Base-by-base conservation (phyloP, 92 coral and sea anemone genomes). In the Zoanthus sociatus region DNA sequence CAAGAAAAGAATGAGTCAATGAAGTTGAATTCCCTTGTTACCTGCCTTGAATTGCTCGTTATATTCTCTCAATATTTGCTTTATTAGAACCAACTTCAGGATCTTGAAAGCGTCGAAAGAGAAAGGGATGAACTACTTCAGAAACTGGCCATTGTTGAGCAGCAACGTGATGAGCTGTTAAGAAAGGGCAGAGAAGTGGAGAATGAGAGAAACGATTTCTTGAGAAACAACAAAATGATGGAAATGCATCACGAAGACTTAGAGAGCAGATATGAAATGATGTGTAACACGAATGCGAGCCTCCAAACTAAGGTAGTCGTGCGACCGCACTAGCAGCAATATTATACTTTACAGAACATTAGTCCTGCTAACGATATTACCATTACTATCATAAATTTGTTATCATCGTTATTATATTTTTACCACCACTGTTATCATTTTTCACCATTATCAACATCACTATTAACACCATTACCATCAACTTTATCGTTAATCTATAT, bases 151-250 rank as follows among this genome's bases (percentile, higher is more conserved):
- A 87, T 83, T 9, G 87, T 94, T 9, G 96, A 95, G 76, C 93
- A 93, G 61, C 98, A 97, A 63, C 92, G 96, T 18, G 98, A 97
- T 79, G 99, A 97, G 72, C 69, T 95, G 50, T 87, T 95, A 12
- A 92, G 94, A 88, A 97, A 97, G 73, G 99, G 98, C 45, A 78
- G 98, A 78, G 89, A 89, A 83, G 99, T 97, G 48, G 99, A 97
- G 87, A 88, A 97, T 18, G 98, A 97, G 77, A 83, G 99, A 51
- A 97, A 97, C 77, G 97, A 97, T 83, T 97, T 97, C 83, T 90
- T 93, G 55, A 92, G 98, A 66, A 97, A 92, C 87, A 97, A 93
- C 93, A 97, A 97, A 78, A 88, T 97, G 16, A 97, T 97, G 93
- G 98, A 95, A 72, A 94, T 93, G 95, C 99, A 97, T 70, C 89